Conservation (phyloP, 2,113 vertebrate genomes). For the Perca flavescens region DNA sequence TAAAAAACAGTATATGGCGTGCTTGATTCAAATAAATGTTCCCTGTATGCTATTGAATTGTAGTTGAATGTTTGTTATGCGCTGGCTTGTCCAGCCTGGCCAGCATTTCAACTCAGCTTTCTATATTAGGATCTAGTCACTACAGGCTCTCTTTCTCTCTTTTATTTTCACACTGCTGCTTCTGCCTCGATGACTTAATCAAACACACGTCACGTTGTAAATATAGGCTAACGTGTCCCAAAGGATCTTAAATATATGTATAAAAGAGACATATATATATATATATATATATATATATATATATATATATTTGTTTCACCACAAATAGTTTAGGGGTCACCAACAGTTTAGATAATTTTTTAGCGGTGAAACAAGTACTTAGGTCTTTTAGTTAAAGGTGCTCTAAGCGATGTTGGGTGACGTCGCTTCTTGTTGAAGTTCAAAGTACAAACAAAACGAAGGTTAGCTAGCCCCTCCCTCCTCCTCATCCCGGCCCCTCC, state of each 20-base stretch:
- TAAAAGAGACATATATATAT: neutral
- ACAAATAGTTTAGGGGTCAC: neutral
- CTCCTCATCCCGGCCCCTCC: too few relatives aligned
- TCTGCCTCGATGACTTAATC: conserved; percentile 18
- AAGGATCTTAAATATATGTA: too few relatives aligned
- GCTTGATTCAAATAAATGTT: neutral
- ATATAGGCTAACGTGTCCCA: neutral
- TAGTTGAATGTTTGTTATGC: neutral
- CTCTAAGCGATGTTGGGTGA: too few relatives aligned
- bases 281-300: too few relatives aligned
- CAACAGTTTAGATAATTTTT: neutral
- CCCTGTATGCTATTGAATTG: neutral
- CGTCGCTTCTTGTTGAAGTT: too few relatives aligned
- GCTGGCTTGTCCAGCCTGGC: neutral
- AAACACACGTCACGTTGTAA: neutral
- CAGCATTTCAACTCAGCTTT: conserved; percentile 2
- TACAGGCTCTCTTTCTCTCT: neutral
- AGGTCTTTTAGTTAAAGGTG: too few relatives aligned
- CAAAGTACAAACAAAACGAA: too few relatives aligned
- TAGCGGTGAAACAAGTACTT: neutral
- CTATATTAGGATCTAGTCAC: conserved; percentile 20
- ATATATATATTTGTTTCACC: neutral
- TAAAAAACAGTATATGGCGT: conserved; percentile 8
- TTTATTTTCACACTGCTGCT: conserved; percentile 7
- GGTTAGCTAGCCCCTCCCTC: too few relatives aligned